Evolutionary conservation across 2,888 invertebrate species (phyloP).

Genomic region (Syrista parreyssii): DNA sequence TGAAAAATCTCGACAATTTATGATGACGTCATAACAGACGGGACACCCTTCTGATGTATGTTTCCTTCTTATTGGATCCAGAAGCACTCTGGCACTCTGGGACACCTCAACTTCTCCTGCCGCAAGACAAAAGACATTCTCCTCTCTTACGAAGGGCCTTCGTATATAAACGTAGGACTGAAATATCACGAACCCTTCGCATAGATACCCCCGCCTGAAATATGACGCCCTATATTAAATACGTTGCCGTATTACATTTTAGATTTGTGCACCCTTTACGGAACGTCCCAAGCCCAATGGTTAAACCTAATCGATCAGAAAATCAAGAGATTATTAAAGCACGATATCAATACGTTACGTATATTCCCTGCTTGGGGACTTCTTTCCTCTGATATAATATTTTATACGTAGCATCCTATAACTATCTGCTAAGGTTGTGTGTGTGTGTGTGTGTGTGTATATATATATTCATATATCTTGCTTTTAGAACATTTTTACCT

Average conservation of each 20-base stretch:
- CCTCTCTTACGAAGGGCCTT: slow-evolving; percentile 26
- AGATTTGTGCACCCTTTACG: slow-evolving; percentile 35
- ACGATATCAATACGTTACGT: slow-evolving; percentile 24
- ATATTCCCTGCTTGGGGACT: neutral
- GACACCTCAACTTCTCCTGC: slow-evolving; percentile 12
- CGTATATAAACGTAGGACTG: slow-evolving; percentile 20
- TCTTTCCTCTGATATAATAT: neutral
- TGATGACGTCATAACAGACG: slow-evolving; percentile 24
- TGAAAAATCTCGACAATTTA: slow-evolving; percentile 30
- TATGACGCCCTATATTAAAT: slow-evolving; percentile 47
- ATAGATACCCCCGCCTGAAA: slow-evolving; percentile 29
- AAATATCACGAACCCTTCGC: slow-evolving; percentile 25
- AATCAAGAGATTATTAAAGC: slow-evolving; percentile 48
- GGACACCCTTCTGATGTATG: slow-evolving; percentile 13
- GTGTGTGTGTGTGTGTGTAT: too few relatives aligned
- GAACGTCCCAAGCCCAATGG: neutral
- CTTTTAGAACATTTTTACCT: neutral
- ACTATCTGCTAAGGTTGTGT: too few relatives aligned
- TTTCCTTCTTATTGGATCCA: slow-evolving; percentile 28
- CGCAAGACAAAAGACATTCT: slow-evolving; percentile 33
- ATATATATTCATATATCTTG: neutral
- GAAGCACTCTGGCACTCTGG: slow-evolving; percentile 19
- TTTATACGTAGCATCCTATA: neutral
- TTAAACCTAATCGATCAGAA: slow-evolving; percentile 44
- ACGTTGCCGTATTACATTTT: slow-evolving; percentile 31